Evolutionary conservation across 2,888 invertebrate species (phyloP).

Genomic region (Balanococcus diminutus): DNA sequence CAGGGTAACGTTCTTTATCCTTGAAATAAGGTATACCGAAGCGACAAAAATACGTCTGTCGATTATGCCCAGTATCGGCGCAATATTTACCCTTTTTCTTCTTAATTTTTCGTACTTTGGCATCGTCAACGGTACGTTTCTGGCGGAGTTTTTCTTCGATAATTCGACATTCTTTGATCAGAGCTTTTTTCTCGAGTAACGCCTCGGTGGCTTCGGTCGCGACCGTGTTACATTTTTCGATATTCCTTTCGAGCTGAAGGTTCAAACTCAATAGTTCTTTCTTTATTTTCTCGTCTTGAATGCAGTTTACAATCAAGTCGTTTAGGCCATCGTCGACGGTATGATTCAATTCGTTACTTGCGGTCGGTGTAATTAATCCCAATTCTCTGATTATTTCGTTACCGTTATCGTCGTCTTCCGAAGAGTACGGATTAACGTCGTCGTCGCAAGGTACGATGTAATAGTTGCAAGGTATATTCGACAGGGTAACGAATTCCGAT

Average conservation of each 20-base stretch:
- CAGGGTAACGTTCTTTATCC: slow-evolving; percentile 9
- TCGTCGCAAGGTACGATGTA: not conserved
- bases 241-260: slow-evolving; percentile 9
- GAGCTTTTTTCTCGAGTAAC: not conserved
- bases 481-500: not conserved
- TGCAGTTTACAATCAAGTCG: slow-evolving; percentile 10
- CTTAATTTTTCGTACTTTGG: not conserved
- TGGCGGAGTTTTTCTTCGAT: slow-evolving; percentile 1
- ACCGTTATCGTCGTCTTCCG: slow-evolving; percentile 4
- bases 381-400: slow-evolving; percentile 17
- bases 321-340: not conserved
- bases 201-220: slow-evolving; percentile 4
- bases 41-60: slow-evolving; percentile 28
- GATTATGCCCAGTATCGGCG: slow-evolving; percentile 24
- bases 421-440: not conserved
- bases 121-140: not conserved
- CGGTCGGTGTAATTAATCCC: not conserved
- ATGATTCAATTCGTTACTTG: not conserved
- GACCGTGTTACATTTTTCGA: not conserved
- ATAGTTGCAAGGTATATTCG: not conserved
- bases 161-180: slow-evolving; percentile 4
- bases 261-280: slow-evolving; percentile 8
- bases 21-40: slow-evolving; percentile 51
- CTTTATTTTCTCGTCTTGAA: slow-evolving; percentile 15
- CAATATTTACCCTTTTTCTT: slow-evolving; percentile 9